Conservation (phyloP, 2,113 vertebrate genomes). For the Gallinago paraguaiae region DNA sequence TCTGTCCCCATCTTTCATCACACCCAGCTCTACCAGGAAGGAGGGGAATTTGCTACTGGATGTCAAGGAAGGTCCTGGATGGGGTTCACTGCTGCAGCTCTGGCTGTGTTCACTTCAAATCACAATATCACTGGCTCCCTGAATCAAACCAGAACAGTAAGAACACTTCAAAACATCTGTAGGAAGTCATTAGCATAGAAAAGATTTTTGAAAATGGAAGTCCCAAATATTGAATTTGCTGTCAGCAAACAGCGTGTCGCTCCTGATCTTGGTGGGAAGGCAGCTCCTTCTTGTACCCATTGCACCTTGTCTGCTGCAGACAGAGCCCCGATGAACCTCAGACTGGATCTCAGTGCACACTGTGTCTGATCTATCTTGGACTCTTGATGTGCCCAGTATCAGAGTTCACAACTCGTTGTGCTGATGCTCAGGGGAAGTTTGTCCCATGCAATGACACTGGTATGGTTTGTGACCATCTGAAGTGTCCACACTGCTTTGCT, state of each 20-base stretch:
- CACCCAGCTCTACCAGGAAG: neutral
- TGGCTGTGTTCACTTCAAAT: neutral
- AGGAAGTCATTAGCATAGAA: conserved; percentile 19
- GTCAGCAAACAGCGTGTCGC: neutral
- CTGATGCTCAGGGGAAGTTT: neutral
- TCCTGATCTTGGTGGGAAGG: neutral
- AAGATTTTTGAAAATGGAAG: neutral
- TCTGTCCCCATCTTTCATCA: neutral
- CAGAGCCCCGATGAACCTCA: neutral
- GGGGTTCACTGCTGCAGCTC: neutral
- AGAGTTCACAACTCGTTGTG: neutral
- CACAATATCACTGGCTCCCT: neutral
- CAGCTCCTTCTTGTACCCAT: neutral
- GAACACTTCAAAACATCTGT: conserved; percentile 46
- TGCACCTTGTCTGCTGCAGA: neutral
- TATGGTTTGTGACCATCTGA: neutral
- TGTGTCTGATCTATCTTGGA: neutral
- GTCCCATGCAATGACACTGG: fast-evolving
- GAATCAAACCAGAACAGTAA: neutral
- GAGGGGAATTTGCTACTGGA: neutral
- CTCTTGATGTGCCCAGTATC: neutral
- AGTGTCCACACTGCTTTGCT: fast-evolving
- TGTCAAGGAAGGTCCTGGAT: neutral
- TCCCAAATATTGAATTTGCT: neutral
- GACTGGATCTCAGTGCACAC: fast-evolving